Evolutionary conservation across 2,797 vertebrate species (phyloP), one percentile per base, ranked within the genome.

Genomic region (Sarcoramphus papa): DNA sequence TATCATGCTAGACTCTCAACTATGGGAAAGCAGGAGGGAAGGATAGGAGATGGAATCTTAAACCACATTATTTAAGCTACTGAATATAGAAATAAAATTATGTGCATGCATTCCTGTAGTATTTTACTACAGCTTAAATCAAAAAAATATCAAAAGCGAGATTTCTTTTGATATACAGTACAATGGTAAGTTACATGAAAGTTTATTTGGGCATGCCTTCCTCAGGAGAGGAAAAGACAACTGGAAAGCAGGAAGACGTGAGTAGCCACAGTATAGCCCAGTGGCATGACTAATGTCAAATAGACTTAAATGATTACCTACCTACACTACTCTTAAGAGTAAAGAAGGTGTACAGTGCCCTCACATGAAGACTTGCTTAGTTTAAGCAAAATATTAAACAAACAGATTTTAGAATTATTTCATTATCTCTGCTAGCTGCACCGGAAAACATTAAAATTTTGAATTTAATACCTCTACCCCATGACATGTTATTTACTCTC

Each of bases 71-170:
- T 80, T 93, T 73, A 74, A 74, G 68, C 56, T 79, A 35, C 35
- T 87, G 64, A 80, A 70, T 50, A 54, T 0, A 91, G 41, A 83
- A 69, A 85, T 31, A 43, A 51, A 83, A 89, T 63, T 31, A 85
- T 19, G 25, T 74, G 40, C 47, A 30, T 81, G 78, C 57, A 69
- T 75, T 72, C 57, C 78, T 60, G 35, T 5, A 93, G 53, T 31
- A 88, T 85, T 94, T 95, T 88, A 92, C 85, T 90, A 72, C 33
- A 64, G 64, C 47, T 75, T 92, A 81, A 96, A 85, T 86, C 63
- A 95, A 95, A 92, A 59, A 85, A 94, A 45, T 85, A 90, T 57
- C 41, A 92, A 94, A 94, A 91, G 77, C 2, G 1, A 47, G 1
- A 16, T 74, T 91, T 92, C 91, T 89, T 96, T 91, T 95, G 91